phyloP scores from a whole-genome alignment of 2,113 vertebrate genomes.

The Hyaena hyaena region DNA sequence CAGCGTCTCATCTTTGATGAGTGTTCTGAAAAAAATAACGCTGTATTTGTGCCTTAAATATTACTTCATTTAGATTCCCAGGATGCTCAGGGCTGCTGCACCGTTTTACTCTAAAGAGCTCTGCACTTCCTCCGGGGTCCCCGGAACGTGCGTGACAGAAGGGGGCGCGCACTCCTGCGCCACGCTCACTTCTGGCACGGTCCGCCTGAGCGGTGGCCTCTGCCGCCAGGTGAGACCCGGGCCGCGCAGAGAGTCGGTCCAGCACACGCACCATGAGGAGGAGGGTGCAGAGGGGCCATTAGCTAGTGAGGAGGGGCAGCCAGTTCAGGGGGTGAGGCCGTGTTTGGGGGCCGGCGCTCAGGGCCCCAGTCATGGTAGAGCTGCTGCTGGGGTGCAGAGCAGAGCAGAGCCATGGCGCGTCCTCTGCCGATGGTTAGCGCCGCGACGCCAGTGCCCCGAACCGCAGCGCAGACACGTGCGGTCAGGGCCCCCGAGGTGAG shows the following conservation, averaged over 20 bases:
- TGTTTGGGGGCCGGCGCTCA: not conserved
- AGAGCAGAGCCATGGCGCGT: not conserved
- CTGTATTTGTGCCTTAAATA: slow-evolving; percentile 23
- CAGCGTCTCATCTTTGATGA: not conserved
- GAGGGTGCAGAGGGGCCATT: not conserved
- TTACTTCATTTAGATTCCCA: slow-evolving; percentile 7
- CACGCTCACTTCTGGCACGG: not conserved
- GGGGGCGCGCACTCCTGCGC: not conserved
- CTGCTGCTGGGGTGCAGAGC: not conserved
- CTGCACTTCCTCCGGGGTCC: slow-evolving; percentile 10
- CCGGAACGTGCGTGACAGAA: not conserved
- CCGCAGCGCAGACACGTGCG: not conserved
- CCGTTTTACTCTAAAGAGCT: not conserved
- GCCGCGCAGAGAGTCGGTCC: not conserved
- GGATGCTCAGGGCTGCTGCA: not conserved
- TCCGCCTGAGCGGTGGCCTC: not conserved
- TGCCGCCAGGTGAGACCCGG: slow-evolving; percentile 22
- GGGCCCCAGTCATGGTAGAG: not conserved
- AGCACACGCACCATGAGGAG: not conserved
- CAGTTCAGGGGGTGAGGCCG: not conserved
- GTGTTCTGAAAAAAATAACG: slow-evolving; percentile 35
- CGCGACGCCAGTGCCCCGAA: slow-evolving; percentile 26
- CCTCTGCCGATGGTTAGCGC: not conserved
- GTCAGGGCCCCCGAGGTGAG: slow-evolving; percentile 6
- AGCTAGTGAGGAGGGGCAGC: not conserved